phyloP scores from a whole-genome alignment of 53 echinoderm and acorn worm genomes.

The Astropecten irregularis region DNA sequence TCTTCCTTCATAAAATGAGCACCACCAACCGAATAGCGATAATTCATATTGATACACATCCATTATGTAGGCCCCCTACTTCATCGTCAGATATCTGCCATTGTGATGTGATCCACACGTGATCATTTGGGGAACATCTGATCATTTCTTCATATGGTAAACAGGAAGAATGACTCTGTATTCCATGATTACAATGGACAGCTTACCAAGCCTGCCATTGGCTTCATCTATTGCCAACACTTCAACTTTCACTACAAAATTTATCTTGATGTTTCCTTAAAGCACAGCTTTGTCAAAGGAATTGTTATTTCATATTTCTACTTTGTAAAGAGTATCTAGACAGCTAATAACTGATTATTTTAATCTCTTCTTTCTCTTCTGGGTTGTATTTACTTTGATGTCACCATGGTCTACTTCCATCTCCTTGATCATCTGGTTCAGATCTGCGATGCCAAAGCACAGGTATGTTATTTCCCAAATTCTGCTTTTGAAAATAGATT shows the following conservation, averaged over 20 bases:
- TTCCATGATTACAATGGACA: too few relatives aligned
- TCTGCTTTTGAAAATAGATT: not conserved
- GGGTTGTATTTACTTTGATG: not conserved
- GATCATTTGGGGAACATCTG: too few relatives aligned
- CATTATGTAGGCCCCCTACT: too few relatives aligned
- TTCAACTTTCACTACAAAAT: not conserved
- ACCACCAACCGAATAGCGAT: too few relatives aligned
- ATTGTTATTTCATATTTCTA: not conserved
- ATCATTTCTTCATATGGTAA: too few relatives aligned
- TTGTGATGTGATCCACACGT: too few relatives aligned
- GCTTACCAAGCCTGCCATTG: too few relatives aligned
- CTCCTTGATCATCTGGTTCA: not conserved
- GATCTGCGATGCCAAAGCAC: constrained; percentile 60
- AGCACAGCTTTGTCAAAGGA: not conserved
- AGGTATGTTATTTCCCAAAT: constrained; percentile 17
- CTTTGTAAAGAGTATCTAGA: not conserved
- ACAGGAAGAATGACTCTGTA: constrained; percentile 31
- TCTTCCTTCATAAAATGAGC: too few relatives aligned
- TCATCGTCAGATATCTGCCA: too few relatives aligned
- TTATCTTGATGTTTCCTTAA: not conserved
- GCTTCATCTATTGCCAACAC: not conserved
- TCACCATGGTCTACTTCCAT: not conserved
- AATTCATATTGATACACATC: too few relatives aligned
- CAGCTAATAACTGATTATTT: not conserved
- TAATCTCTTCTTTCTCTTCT: not conserved